phyloP scores from a whole-genome alignment of 2,888 invertebrate species.

The Glaucopsyche alexis region DNA sequence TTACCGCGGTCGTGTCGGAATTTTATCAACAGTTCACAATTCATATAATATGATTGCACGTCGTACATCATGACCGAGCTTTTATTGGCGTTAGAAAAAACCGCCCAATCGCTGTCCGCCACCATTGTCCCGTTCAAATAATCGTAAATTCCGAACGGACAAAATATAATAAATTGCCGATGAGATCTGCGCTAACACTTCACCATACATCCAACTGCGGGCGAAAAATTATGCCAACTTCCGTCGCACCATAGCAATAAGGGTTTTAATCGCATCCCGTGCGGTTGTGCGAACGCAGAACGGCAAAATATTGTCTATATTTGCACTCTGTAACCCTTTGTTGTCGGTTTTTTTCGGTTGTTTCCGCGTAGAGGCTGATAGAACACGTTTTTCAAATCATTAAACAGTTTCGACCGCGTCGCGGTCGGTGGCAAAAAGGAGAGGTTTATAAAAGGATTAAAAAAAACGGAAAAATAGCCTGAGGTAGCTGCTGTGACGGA shows the following conservation, averaged over 20 bases:
- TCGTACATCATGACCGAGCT: constrained; percentile 43
- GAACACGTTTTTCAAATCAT: constrained; percentile 81
- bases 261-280: constrained; percentile 46
- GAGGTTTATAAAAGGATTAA: constrained; percentile 58
- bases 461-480: constrained; percentile 56
- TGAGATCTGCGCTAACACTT: constrained; percentile 74
- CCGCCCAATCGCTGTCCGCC: constrained; percentile 63
- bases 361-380: constrained; percentile 78
- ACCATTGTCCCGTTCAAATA: constrained; percentile 74
- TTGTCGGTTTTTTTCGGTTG: constrained; percentile 77
- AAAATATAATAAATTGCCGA: constrained; percentile 80
- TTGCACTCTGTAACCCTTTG: constrained; percentile 74
- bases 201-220: constrained; percentile 47
- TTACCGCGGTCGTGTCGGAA: constrained; percentile 34
- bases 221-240: constrained; percentile 39
- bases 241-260: constrained; percentile 42
- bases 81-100: constrained; percentile 71
- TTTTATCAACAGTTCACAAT: constrained; percentile 46
- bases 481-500: constrained; percentile 62
- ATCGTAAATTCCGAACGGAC: constrained; percentile 77
- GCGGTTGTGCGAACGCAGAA: constrained; percentile 42
- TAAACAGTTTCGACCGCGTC: constrained; percentile 76
- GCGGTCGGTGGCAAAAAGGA: constrained; percentile 63
- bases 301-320: constrained; percentile 66
- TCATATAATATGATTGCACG: constrained; percentile 44